Percentiles rank a stretch among this genome's conserved stretches.
phyloP scores from a whole-genome alignment of 2,113 vertebrate genomes.

The Dipodomys ordii region DNA sequence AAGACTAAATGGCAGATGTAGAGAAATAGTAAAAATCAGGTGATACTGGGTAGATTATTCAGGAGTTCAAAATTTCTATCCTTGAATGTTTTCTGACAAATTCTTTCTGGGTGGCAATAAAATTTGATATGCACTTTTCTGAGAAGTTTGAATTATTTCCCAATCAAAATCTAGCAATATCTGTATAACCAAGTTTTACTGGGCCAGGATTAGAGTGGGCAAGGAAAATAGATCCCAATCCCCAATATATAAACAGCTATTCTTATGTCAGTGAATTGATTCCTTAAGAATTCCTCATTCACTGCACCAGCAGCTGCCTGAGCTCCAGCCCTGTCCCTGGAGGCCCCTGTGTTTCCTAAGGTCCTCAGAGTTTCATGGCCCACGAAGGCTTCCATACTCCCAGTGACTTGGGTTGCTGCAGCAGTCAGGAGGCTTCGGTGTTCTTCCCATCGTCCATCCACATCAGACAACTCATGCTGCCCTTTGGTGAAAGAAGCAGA shows the following conservation, averaged over 20 bases:
- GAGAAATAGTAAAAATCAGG: neutral
- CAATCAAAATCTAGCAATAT: neutral
- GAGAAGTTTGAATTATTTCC: neutral
- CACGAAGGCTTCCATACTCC: neutral
- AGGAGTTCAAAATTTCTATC: neutral
- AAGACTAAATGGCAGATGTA: neutral
- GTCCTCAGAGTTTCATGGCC: neutral
- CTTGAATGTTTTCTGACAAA: neutral
- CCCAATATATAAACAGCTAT: neutral
- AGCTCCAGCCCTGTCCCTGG: constrained; percentile 25
- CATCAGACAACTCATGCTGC: neutral
- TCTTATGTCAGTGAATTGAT: constrained; percentile 87
- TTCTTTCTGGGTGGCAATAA: too few relatives aligned
- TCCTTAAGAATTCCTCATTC: constrained; percentile 86
- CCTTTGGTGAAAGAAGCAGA: constrained; percentile 36
- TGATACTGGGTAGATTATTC: neutral
- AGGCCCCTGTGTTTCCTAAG: constrained; percentile 23
- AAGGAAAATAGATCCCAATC: neutral
- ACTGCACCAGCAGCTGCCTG: constrained; percentile 22
- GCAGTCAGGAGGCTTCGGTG: constrained; percentile 73
- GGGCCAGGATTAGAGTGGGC: neutral
- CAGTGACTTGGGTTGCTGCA: neutral
- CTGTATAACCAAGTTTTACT: neutral
- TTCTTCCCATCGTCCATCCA: constrained; percentile 82
- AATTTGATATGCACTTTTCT: too few relatives aligned